These are phyloP conservation scores for Rhagologus leucostigma DNA, from an alignment of 2,113 vertebrate genomes.

Conservation along the genomic window DNA sequence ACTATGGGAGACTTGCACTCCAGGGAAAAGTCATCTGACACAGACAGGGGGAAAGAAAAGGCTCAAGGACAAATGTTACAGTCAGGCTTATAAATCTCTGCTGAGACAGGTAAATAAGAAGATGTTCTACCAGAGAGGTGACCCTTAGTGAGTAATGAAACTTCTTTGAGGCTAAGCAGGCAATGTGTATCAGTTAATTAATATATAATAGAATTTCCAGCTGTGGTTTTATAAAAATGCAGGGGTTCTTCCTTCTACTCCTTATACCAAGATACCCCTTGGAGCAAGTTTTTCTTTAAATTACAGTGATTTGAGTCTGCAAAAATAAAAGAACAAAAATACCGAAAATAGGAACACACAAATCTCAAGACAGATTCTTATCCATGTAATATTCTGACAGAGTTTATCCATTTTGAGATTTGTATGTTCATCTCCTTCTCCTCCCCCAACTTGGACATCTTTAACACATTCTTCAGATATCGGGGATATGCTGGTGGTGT, in stretches of 20 bases:
- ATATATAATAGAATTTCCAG: not conserved
- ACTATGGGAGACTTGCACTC: not conserved
- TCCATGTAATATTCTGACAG: not conserved
- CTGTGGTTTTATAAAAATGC: not conserved
- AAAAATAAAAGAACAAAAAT: not conserved
- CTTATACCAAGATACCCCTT: not conserved
- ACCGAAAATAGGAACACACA: not conserved
- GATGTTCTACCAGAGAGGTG: not conserved
- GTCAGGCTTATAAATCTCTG: not conserved
- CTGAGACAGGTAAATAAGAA: slow-evolving; percentile 7
- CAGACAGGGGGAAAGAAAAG: not conserved
- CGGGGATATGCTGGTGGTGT: not conserved
- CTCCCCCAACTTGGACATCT: not conserved
- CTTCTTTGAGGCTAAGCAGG: not conserved
- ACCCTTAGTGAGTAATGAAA: not conserved
- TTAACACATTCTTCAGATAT: not conserved
- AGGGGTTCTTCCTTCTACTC: not conserved
- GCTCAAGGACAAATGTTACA: not conserved
- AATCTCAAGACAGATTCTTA: not conserved
- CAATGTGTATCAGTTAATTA: not conserved
- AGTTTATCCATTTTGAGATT: not conserved
- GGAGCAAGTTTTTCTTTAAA: not conserved
- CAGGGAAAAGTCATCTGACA: not conserved
- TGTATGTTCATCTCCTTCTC: not conserved
- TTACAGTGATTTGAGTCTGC: not conserved